phyloP scores from a whole-genome alignment of 2,113 vertebrate species.

The Opisthocomus hoazin region DNA sequence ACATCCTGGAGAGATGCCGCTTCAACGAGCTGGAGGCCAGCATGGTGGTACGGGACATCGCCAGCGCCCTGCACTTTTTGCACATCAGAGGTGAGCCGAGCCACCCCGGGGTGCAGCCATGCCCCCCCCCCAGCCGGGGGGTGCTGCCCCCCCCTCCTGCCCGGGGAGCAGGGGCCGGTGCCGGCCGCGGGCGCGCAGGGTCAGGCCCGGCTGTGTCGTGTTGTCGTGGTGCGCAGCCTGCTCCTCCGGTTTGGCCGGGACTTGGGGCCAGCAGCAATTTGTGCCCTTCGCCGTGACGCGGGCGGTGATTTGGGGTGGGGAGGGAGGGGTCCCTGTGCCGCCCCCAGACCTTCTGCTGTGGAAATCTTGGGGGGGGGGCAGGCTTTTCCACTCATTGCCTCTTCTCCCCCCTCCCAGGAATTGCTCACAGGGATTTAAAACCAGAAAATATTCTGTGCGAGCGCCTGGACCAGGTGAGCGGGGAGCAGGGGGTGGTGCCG shows the following conservation, averaged over 20 bases:
- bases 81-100: slow-evolving; percentile 89
- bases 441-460: slow-evolving; percentile 97
- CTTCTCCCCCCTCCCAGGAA: slow-evolving; percentile 71
- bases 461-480: slow-evolving; percentile 82
- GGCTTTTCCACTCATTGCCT: background rate
- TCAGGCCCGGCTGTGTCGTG: background rate
- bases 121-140: too few relatives aligned
- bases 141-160: background rate
- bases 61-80: slow-evolving; percentile 92
- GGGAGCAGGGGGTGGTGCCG: background rate
- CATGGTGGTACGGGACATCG: slow-evolving; percentile 93
- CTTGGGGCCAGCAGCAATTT: background rate
- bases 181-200: background rate
- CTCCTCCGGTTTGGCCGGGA: background rate
- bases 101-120: background rate
- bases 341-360: background rate
- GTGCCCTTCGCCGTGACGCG: background rate
- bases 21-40: slow-evolving; percentile 96
- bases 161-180: background rate
- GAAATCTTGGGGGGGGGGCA: background rate
- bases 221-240: background rate
- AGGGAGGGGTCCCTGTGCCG: background rate
- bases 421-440: slow-evolving; percentile 95
- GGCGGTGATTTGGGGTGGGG: background rate
- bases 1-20: slow-evolving; percentile 90